Base-by-base conservation (phyloP, 2,888 invertebrate species). In the Bembecia ichneumoniformis region DNA sequence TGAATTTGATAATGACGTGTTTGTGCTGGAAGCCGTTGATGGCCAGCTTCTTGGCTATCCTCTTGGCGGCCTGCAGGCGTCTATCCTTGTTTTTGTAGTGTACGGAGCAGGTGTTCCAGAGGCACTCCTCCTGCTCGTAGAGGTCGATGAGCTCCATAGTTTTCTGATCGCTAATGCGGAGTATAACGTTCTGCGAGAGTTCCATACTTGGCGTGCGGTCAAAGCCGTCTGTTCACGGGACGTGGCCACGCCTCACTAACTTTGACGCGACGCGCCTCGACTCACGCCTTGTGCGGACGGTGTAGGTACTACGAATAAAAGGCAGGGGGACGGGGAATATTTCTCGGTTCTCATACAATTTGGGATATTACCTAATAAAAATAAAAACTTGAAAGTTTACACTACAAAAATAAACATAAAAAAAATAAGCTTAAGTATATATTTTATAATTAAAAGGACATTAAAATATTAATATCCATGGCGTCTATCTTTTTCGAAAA, bases 1-100 rank as follows among this genome's bases (percentile, higher is more conserved):
- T 81, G 43, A 80, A 74, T 59, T 82, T 82, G 36, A 68, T 65
- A 16, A 68, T 51, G 1, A 77, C 78, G 49, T 78, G 74, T n/a
- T 57, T 55, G 0, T 62, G 54, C 7, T 61, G 64, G 51, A 82
- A 79, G 47, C 71, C 59, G 0, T 64, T 60, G 7, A 78, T 58
- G 47, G 66, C 57, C 16, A 82, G 58, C 20, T 58, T 60, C 1
- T 57, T 48, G 0, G 79, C 74, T 35, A 82, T 77, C 4, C 62
- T 55, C 0, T 63, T 55, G 0, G 66, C 60, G 0, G 78, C 74
- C 3, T 49, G 47, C 9, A 51, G 11, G 2, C 71, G 50, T 14
- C 60, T 59, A 11, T 47, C 52, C 16, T 61, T 61, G 49, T 65
- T 62, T 14, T 63, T 71, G 52, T 76, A 77, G 10, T 66, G 62